Evolutionary conservation across 2,797 vertebrate genomes (phyloP).

Genomic region (Coendou prehensilis): DNA sequence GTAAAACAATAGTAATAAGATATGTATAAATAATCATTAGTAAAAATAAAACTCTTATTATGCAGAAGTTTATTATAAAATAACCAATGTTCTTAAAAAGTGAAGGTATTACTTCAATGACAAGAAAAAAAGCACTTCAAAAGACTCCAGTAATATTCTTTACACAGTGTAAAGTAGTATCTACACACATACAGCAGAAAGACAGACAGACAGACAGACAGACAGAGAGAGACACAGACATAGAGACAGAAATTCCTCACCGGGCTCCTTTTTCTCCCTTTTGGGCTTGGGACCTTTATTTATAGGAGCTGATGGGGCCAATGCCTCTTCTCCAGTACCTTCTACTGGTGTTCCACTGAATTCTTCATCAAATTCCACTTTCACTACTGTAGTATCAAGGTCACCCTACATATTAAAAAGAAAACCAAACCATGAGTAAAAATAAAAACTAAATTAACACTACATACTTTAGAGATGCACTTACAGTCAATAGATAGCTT

Average conservation of each 20-base stretch:
- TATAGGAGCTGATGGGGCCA: slow-evolving; percentile 87
- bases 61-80: slow-evolving; percentile 52
- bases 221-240: neutral
- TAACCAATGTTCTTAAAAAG: slow-evolving; percentile 16
- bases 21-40: neutral
- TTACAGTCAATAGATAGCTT: slow-evolving; percentile 23
- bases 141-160: neutral
- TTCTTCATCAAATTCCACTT: slow-evolving; percentile 97
- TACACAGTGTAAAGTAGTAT: neutral
- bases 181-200: neutral
- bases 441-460: slow-evolving; percentile 46
- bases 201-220: neutral
- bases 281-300: slow-evolving; percentile 92
- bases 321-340: slow-evolving; percentile 91
- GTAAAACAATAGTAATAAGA: slow-evolving; percentile 61
- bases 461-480: slow-evolving; percentile 15
- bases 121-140: neutral
- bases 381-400: slow-evolving; percentile 91
- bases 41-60: slow-evolving; percentile 43
- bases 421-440: slow-evolving; percentile 62
- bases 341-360: slow-evolving; percentile 90
- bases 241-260: slow-evolving; percentile 87
- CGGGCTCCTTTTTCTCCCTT: slow-evolving; percentile 96
- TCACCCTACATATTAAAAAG: slow-evolving; percentile 91
- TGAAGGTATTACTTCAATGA: slow-evolving; percentile 54